phyloP scores from a whole-genome alignment of 2,113 vertebrate species.

The Hypomesus transpacificus region DNA sequence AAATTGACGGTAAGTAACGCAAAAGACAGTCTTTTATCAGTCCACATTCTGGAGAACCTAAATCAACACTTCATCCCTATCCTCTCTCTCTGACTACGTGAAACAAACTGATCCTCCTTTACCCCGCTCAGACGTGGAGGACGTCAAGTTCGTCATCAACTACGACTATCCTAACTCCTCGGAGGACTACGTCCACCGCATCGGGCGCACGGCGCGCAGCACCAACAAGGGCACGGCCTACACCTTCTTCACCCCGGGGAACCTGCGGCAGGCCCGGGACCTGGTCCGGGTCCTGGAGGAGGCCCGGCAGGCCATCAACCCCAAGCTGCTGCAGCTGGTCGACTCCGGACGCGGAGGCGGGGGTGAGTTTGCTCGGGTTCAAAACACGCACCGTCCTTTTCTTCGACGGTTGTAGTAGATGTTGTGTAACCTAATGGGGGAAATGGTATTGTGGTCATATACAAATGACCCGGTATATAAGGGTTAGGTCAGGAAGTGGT shows the following conservation, averaged over 20 bases:
- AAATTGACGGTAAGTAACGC: too few species aligned
- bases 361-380: conserved; percentile 40
- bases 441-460: too few species aligned
- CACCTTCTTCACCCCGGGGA: conserved; percentile 98
- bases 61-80: neutral
- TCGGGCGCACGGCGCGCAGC: conserved; percentile 94
- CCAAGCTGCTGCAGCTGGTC: conserved; percentile 93
- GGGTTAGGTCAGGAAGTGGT: too few species aligned
- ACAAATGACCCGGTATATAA: too few species aligned
- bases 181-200: conserved; percentile 96
- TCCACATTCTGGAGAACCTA: neutral
- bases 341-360: conserved; percentile 85
- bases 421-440: too few species aligned
- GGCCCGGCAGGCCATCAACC: conserved; percentile 95
- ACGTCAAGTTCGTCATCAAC: conserved; percentile 99
- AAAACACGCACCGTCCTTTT: too few species aligned
- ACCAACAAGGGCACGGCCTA: conserved; percentile 99
- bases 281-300: conserved; percentile 93
- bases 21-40: too few species aligned
- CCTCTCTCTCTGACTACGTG: neutral
- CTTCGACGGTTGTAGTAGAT: too few species aligned
- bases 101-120: conserved; percentile 22
- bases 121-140: conserved; percentile 88
- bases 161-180: conserved; percentile 98
- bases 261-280: conserved; percentile 92